These are phyloP conservation scores for Chrysochloris asiatica DNA, from an alignment of 2,113 vertebrate genomes.

Conservation along the genomic window DNA sequence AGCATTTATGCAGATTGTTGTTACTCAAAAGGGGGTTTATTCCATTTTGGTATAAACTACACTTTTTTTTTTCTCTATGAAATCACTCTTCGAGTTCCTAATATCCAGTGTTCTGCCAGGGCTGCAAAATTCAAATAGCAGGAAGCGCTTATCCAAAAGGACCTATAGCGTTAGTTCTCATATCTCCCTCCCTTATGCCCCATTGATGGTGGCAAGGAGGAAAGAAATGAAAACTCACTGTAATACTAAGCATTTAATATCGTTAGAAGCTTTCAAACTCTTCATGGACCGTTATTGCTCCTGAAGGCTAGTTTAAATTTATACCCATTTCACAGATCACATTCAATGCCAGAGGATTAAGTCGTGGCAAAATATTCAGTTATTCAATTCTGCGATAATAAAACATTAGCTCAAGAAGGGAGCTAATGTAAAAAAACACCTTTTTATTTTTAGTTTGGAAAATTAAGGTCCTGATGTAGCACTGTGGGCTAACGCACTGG, in stretches of 20 bases:
- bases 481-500: too few relatives aligned
- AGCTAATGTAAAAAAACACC: not conserved
- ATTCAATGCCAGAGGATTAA: not conserved
- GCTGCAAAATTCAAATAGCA: constrained; percentile 66
- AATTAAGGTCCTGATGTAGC: not conserved
- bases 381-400: not conserved
- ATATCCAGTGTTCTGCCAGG: constrained; percentile 78
- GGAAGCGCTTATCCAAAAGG: constrained; percentile 33
- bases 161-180: not conserved
- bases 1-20: constrained; percentile 91
- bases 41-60: constrained; percentile 88
- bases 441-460: not conserved
- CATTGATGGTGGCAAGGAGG: not conserved
- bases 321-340: not conserved
- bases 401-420: not conserved
- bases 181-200: not conserved
- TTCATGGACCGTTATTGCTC: not conserved
- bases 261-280: not conserved
- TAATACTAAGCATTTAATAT: not conserved
- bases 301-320: not conserved
- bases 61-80: constrained; percentile 87
- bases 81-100: constrained; percentile 83
- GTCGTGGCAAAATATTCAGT: not conserved
- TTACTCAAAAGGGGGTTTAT: constrained; percentile 89
- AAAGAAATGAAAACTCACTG: not conserved